Percentiles rank a stretch among this genome's conserved stretches.
Conservation (phyloP, 2,113 vertebrate genomes). For the Naja naja region DNA sequence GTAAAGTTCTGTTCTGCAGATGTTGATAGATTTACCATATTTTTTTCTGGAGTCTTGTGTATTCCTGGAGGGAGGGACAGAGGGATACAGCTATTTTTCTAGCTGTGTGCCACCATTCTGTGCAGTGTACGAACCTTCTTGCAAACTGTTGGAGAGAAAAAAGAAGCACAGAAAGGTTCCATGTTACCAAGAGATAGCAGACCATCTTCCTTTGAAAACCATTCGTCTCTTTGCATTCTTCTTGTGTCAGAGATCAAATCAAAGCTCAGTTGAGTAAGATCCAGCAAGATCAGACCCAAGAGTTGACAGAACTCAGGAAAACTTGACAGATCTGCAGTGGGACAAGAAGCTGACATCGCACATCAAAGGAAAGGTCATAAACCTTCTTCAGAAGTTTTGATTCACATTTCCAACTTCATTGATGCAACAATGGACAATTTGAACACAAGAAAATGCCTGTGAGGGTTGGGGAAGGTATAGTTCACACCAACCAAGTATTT, state of each 20-base stretch:
- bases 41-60: too few relatives aligned
- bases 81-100: too few relatives aligned
- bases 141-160: not conserved
- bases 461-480: not conserved
- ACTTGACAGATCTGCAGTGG: not conserved
- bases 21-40: conserved; percentile 7
- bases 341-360: not conserved
- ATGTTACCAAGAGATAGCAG: not conserved
- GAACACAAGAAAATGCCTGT: not conserved
- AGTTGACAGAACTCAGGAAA: not conserved
- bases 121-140: not conserved
- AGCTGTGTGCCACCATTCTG: conserved; percentile 7
- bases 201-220: not conserved
- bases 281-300: not conserved
- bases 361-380: not conserved
- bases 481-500: not conserved
- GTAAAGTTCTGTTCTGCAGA: not conserved
- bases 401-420: not conserved
- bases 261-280: not conserved
- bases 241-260: not conserved
- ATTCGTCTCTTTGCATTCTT: not conserved
- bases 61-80: too few relatives aligned
- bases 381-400: not conserved
- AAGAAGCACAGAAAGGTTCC: not conserved
- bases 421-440: not conserved